Percentiles rank a stretch among this genome's conserved stretches.
These are phyloP conservation scores for Setipinna tenuifilis DNA, from an alignment of 2,797 vertebrate species.

Conservation along the genomic window DNA sequence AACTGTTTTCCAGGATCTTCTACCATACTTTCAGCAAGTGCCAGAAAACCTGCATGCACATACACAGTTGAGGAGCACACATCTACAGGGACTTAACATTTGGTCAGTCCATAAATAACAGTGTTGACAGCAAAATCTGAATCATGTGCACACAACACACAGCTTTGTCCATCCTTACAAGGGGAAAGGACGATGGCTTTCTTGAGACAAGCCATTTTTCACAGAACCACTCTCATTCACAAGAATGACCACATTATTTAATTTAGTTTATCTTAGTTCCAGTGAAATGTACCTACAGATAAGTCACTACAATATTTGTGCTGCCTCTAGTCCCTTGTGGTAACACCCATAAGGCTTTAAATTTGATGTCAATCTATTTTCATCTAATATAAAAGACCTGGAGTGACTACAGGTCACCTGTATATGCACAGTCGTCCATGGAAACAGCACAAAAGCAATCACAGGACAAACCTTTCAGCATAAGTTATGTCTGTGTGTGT, in stretches of 20 bases:
- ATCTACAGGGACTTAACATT: too few species aligned
- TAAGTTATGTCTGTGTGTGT: not conserved
- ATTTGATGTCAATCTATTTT: too few species aligned
- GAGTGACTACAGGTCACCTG: not conserved
- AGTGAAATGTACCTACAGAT: not conserved
- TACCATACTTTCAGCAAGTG: too few species aligned
- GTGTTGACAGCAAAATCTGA: too few species aligned
- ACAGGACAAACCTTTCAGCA: not conserved
- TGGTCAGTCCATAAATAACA: too few species aligned
- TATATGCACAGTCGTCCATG: not conserved
- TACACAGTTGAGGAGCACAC: too few species aligned
- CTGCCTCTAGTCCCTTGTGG: not conserved
- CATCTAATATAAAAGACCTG: not conserved
- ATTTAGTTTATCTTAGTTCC: not conserved
- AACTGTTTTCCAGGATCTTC: too few species aligned
- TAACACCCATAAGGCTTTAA: not conserved
- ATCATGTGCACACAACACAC: too few species aligned
- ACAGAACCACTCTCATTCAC: not conserved
- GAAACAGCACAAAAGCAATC: constrained; percentile 1
- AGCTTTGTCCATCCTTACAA: too few species aligned
- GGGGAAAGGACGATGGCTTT: too few species aligned
- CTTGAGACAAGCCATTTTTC: not conserved
- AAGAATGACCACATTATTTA: not conserved
- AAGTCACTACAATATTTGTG: not conserved
- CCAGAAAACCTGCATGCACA: not conserved